Evolutionary conservation across 2,888 invertebrate species (phyloP).

Genomic region (Punctoribates punctum): DNA sequence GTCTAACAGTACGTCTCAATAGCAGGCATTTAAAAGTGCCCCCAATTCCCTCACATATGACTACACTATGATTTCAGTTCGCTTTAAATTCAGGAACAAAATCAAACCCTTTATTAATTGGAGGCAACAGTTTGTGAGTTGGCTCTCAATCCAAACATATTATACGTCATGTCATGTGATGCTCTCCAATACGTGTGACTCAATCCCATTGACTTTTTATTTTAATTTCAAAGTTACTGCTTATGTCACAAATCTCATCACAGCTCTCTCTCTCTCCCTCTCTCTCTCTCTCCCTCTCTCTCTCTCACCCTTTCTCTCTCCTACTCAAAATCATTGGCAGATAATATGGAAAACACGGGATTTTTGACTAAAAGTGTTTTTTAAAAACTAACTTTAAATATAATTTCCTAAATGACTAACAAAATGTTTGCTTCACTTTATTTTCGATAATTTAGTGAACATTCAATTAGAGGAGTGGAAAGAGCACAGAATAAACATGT

Average conservation of each 20-base stretch:
- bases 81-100: not conserved
- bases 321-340: no score
- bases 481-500: no score
- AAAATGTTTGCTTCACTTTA: no score
- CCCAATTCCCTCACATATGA: not conserved
- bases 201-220: not conserved
- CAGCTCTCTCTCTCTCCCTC: no score
- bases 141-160: not conserved
- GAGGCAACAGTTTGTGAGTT: not conserved
- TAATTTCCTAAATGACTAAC: no score
- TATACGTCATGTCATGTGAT: conserved; percentile 15
- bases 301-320: no score
- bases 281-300: no score
- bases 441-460: no score
- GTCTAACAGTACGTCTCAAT: not conserved
- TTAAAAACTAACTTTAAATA: no score
- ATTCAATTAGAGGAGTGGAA: no score
- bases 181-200: not conserved
- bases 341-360: no score
- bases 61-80: not conserved
- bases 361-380: no score
- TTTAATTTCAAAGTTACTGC: not conserved
- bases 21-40: not conserved
- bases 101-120: not conserved
- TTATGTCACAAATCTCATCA: not conserved